Evolutionary conservation across 2,113 vertebrate genomes (phyloP), one percentile per base, ranked within the genome.

Genomic region (Scomber scombrus): DNA sequence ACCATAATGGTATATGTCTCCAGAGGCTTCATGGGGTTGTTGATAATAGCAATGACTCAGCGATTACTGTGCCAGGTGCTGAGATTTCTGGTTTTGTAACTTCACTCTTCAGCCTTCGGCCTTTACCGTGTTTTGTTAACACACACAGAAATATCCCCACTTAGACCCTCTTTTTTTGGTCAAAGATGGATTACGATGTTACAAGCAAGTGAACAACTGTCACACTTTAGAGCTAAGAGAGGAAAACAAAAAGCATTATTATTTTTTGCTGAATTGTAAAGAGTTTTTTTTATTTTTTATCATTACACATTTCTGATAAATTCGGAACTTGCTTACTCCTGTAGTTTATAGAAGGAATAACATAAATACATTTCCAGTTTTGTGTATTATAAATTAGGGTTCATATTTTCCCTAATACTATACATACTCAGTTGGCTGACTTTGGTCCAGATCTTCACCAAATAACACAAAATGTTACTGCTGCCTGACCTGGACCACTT

Each of bases 41-140:
- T 52, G 65, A 87, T 89, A 70, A 87, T 88, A 78, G 34, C 65
- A 16, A 6, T 68, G 85, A 90, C 63, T 90, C 87, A 82, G 84
- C 79, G 19, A 51, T 65, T 61, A 66, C 75, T 75, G n/a, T 70
- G 69, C 85, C 81, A 86, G 80, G 54, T 85, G 86, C 73, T 69
- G 73, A 85, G 56, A 81, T 67, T 77, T 74, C 52, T 79, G 56
- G 12, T 71, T 84, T 79, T 73, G 23, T 75, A 85, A 69, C 61
- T 68, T 69, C 7, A 50, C 61, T 69, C 14, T 43, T 4, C 60
- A 40, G 66, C 23, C 71, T 40, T 58, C 52, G n/a, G 55, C 50
- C 40, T 68, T 63, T 4, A 63, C 10, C 56, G 67, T 80, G 65
- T 56, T 63, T 40, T 26, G 11, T 61, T 71, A 58, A 62, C 43